phyloP scores from a whole-genome alignment of 92 coral and sea anemone species.

The Hydrozoanthus gracilis region DNA sequence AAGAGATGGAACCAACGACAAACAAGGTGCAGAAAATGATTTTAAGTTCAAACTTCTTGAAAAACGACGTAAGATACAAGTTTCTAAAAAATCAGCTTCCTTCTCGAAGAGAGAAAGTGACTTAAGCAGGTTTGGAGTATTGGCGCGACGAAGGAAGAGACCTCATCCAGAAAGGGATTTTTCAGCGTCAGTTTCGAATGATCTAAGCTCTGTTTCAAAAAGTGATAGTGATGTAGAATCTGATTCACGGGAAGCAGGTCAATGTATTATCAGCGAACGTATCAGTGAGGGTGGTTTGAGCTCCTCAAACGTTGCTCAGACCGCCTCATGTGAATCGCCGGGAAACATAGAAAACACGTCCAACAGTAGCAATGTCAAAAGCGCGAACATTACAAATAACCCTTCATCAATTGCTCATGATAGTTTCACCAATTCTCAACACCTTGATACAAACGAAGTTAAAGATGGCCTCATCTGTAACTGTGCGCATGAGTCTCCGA shows the following conservation, averaged over 20 bases:
- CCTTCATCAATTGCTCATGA: neutral
- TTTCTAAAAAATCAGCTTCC: constrained; percentile 20
- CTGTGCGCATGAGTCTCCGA: neutral
- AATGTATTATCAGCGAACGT: neutral
- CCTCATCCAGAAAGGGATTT: constrained; percentile 11
- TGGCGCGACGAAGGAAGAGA: constrained; percentile 43
- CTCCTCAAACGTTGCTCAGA: neutral
- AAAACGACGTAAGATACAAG: constrained; percentile 57
- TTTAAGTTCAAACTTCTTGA: constrained; percentile 43
- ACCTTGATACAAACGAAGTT: neutral
- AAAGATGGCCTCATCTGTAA: neutral
- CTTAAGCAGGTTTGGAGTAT: constrained; percentile 37
- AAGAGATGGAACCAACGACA: constrained; percentile 14
- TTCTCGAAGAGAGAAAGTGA: constrained; percentile 11
- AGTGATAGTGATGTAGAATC: neutral
- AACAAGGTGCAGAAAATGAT: neutral
- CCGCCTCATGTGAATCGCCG: neutral
- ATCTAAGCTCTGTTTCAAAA: neutral
- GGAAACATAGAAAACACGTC: neutral
- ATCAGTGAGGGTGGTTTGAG: neutral
- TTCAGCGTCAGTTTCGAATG: neutral
- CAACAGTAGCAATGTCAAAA: neutral
- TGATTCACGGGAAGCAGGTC: neutral
- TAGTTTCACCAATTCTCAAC: neutral
- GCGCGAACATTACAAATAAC: neutral